Evolutionary conservation across 37 sponge, comb jelly and placozoan genomes (phyloP), one percentile per base, ranked within the genome.

Genomic region (Spongia lamella): DNA sequence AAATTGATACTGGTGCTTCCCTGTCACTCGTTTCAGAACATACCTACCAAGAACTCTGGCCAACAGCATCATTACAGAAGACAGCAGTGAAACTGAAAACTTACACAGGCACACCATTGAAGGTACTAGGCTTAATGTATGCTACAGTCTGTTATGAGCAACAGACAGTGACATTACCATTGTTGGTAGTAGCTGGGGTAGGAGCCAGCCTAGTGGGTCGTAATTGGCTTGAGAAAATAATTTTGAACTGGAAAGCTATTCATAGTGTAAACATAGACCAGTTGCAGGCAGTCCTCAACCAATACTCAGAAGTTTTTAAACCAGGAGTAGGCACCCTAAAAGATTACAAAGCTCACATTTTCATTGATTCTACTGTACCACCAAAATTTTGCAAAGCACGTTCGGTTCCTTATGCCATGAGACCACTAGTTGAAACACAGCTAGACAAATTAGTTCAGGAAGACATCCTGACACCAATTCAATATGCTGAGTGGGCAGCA

Each of bases 401-500:
- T 39, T 9, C 34, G n/a, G 30, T 70, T 9, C 72, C 57, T 40
- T 70, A 70, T 53, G 58, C 57, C 11, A 5, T 70, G 7, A 57
- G 29, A 13, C 57, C 5, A 6, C 58, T 7, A 27, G 53, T 70
- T n/a, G 72, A 70, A 13, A 27, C 6, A 70, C 47, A 56, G 30
- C 26, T 84, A 11, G 53, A 76, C 16, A 19, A 50, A 17, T 38
- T 83, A 14, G 70, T 57, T 21, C 29, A 21, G n/a, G 76, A 75
- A 32, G 76, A 76, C 15, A 75, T 54, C 15, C 24, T 83, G 4
- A 60, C 55, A 27, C 61, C 76, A 15, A 63, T 83, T 27, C 63
- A 74, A 76, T 55, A 59, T 13, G 50, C 77, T 24, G 70, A 70
- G 32, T 83, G 84, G 77, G 75, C 77, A 25, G 59, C 84, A 3